A percentile compares a stretch with the other conserved stretches of the same genome.
Evolutionary conservation across 2,888 invertebrate species (phyloP).

Genomic region (Athalia rosae): DNA sequence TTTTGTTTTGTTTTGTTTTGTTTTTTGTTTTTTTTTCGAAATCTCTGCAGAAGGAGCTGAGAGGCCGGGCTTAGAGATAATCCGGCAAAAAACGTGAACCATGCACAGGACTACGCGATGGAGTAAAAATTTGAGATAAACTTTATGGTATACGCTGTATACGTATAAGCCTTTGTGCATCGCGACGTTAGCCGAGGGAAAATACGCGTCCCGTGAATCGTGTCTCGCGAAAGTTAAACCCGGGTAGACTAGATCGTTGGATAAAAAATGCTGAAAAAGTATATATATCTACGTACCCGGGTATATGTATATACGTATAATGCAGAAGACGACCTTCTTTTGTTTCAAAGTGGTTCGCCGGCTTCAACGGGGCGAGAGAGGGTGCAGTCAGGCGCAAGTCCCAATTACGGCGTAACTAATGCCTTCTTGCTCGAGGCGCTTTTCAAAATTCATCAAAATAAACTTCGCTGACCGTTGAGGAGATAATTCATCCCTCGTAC

Average conservation of each 20-base stretch:
- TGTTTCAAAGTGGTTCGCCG: constrained; percentile 36
- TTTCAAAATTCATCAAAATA: constrained; percentile 69
- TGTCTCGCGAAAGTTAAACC: background rate
- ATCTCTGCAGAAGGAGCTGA: background rate
- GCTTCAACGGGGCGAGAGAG: background rate
- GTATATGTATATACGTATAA: too few species aligned
- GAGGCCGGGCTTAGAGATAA: constrained; percentile 10
- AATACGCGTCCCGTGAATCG: background rate
- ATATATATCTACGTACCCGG: background rate
- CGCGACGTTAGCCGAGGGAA: constrained; percentile 24
- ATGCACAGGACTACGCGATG: background rate
- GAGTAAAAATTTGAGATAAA: constrained; percentile 25
- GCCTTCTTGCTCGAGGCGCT: constrained; percentile 63
- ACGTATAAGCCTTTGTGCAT: constrained; percentile 8
- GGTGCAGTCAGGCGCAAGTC: constrained; percentile 41
- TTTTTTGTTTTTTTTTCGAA: background rate
- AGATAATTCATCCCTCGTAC: constrained; percentile 58
- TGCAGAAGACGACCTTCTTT: constrained; percentile 32
- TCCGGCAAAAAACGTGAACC: background rate
- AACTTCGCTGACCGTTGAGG: constrained; percentile 62
- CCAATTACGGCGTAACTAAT: constrained; percentile 70
- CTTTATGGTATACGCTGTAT: background rate
- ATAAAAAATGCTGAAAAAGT: constrained; percentile 31
- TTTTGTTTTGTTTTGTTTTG: background rate
- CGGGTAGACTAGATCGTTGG: constrained; percentile 33